Evolutionary conservation across 2,797 vertebrate species (phyloP), one percentile per base, ranked within the genome.

Genomic region (Graptemys geographica): DNA sequence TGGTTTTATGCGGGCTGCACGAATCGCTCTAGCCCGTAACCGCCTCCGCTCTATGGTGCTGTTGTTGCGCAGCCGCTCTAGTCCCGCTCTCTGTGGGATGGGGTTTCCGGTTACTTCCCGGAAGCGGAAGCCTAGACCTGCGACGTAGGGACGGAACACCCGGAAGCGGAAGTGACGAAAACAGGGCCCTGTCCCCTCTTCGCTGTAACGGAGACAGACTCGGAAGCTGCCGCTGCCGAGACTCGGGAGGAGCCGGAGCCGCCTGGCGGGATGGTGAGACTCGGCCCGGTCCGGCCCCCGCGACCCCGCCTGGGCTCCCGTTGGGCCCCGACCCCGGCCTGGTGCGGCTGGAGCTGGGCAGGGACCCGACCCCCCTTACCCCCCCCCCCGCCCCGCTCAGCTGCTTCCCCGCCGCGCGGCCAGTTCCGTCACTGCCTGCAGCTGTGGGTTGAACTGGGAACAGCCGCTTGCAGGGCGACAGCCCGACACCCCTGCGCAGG

Each of bases 181-280:
- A 19, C 19, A 11, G 65, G 62, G n/a, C 18, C n/a, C 9, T 72
- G 65, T 18, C 65, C n/a, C n/a, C 5, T 19, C 33, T 9, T 37
- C n/a, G 57, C 53, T 21, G 52, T n/a, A 52, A 83, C 28, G 57
- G 51, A 6, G 79, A 53, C n/a, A 65, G 79, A 69, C 37, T 13
- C 51, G 27, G 74, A 78, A 21, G 12, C 62, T 27, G 55, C 52
- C 52, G 44, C n/a, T 37, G 65, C 65, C 18, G 33, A 86, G 51
- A 69, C 5, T 31, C 47, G 51, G 19, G 31, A 51, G 51, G 55
- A 83, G 57, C 59, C 76, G 47, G 41, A 37, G 56, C 76, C 19
- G 37, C 49, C 44, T 80, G 87, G 87, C 87, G 87, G 83, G 87
- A 89, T 92, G 91, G 91, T 92, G 31, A 92, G 91, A 81, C 83